Conservation (phyloP, 1,140 invertebrate species). For the Drosophila jambulina region DNA sequence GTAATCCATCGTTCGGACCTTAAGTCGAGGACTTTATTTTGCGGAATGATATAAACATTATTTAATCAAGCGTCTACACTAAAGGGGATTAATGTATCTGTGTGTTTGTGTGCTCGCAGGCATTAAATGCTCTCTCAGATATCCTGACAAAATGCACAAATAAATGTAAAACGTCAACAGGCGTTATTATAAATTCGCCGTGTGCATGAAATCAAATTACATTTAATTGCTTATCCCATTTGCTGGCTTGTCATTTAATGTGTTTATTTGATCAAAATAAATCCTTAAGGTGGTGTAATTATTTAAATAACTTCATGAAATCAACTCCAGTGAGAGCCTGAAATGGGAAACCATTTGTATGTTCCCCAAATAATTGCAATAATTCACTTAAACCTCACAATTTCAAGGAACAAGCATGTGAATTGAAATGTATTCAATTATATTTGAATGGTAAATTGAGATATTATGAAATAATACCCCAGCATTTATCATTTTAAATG, state of each 20-base stretch:
- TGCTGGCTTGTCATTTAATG: constrained; percentile 4
- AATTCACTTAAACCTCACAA: constrained; percentile 10
- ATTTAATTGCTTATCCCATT: constrained; percentile 12
- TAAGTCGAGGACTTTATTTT: constrained; percentile 13
- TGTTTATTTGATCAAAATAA: constrained; percentile 14
- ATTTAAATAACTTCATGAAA: constrained; percentile 1
- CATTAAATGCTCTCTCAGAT: constrained; percentile 14
- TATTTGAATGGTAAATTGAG: constrained; percentile 7
- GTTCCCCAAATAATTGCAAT: constrained; percentile 12
- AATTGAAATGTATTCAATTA: constrained; percentile 12
- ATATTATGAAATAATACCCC: background rate
- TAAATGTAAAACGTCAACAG: constrained; percentile 11
- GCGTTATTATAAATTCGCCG: background rate
- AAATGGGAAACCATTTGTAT: constrained; percentile 4
- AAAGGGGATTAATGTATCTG: constrained; percentile 22
- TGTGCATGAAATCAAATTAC: constrained; percentile 23
- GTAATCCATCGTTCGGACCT: constrained; percentile 27
- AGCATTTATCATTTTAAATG: background rate
- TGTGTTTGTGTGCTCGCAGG: background rate
- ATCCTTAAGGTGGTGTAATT: constrained; percentile 2
- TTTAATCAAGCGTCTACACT: constrained; percentile 18
- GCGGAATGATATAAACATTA: constrained; percentile 19
- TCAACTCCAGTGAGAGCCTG: background rate
- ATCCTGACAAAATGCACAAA: constrained; percentile 5
- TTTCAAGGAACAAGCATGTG: constrained; percentile 1